These are phyloP conservation scores for Sminthurides aquaticus DNA, from an alignment of 2,888 invertebrate species.

Conservation along the genomic window DNA sequence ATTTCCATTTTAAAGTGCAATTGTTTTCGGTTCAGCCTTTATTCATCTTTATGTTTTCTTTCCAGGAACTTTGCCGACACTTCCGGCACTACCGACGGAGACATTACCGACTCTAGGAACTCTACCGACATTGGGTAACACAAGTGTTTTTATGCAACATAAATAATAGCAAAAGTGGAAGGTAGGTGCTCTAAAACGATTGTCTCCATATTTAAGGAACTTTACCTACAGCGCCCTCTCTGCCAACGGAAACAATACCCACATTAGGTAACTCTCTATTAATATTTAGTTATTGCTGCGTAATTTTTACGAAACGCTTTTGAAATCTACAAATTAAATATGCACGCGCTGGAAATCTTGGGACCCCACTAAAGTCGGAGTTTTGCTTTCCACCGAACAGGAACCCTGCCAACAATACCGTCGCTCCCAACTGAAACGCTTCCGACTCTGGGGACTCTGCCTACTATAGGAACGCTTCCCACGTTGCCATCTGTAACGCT, in stretches of 20 bases:
- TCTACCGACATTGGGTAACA: slow-evolving; percentile 18
- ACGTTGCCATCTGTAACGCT: slow-evolving; percentile 9
- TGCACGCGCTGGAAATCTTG: no score
- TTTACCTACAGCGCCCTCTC: no score
- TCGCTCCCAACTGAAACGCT: background rate
- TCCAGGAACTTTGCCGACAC: slow-evolving; percentile 10
- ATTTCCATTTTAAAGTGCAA: background rate
- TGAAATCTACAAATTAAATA: background rate
- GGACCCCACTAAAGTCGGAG: no score
- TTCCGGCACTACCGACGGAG: slow-evolving; percentile 17
- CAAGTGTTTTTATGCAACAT: no score
- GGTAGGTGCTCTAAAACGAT: background rate
- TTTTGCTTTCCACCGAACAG: no score
- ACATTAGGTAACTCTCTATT: no score
- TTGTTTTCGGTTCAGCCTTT: no score
- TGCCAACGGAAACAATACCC: no score
- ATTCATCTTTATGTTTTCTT: no score
- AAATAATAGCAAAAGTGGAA: no score
- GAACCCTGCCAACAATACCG: slow-evolving; percentile 10
- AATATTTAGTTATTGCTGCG: background rate
- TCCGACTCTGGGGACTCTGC: background rate
- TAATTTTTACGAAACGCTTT: background rate
- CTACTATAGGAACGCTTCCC: background rate
- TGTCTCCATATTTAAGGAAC: no score
- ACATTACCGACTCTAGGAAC: slow-evolving; percentile 19